Percentiles rank a stretch among this genome's conserved stretches.
Evolutionary conservation across 2,888 invertebrate species (phyloP).

Genomic region (Onthophagus sagittarius): DNA sequence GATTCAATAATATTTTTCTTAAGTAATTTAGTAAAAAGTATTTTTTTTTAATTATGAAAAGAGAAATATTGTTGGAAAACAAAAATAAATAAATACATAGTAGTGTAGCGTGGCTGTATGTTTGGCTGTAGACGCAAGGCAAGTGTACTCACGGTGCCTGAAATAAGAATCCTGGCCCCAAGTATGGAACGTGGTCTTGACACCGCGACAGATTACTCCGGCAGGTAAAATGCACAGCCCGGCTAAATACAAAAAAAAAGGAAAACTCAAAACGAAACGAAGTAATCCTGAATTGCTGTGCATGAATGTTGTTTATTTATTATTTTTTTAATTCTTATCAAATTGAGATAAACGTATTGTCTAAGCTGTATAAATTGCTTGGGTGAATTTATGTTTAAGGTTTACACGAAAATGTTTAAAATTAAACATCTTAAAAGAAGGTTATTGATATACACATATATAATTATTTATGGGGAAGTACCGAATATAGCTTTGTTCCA

Average conservation of each 20-base stretch:
- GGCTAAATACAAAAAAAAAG: not conserved
- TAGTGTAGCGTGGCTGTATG: slow-evolving; percentile 37
- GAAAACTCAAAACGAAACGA: not conserved
- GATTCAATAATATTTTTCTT: no score
- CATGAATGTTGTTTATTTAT: not conserved
- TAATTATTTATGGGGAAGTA: no score
- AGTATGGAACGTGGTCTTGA: slow-evolving; percentile 78
- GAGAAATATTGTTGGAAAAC: not conserved
- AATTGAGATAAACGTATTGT: no score
- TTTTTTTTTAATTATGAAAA: no score
- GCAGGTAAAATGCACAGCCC: slow-evolving; percentile 36
- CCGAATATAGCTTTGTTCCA: no score
- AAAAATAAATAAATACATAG: slow-evolving; percentile 16
- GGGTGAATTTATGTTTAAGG: no score
- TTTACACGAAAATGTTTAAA: no score
- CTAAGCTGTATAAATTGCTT: no score
- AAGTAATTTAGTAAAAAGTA: no score
- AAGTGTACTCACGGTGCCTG: slow-evolving; percentile 71
- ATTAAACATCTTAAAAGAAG: no score
- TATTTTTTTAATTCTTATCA: no score
- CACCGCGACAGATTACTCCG: slow-evolving; percentile 44
- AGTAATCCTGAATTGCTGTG: slow-evolving; percentile 16
- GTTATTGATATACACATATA: no score
- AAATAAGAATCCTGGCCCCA: slow-evolving; percentile 78
- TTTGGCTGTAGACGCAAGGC: slow-evolving; percentile 60